A percentile compares a stretch with the other conserved stretches of the same genome.
Conservation (phyloP, 2,113 vertebrate genomes). For the Abramis brama region DNA sequence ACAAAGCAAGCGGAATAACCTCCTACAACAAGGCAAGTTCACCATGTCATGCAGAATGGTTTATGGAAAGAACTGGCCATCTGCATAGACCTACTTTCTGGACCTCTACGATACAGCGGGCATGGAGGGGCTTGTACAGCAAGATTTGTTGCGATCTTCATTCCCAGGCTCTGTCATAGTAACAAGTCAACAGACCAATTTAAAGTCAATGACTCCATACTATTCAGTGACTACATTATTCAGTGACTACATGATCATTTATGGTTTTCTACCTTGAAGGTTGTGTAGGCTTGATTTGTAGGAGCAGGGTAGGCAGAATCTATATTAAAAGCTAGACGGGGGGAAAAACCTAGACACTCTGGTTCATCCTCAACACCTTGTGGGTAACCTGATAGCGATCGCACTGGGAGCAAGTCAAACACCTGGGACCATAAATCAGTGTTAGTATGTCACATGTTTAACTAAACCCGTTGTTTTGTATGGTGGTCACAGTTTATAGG, state of each 20-base stretch:
- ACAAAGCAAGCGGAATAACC: too few species aligned
- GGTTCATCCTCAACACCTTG: slow-evolving; percentile 51
- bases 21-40: too few species aligned
- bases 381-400: neutral
- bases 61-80: too few species aligned
- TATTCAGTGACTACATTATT: too few species aligned
- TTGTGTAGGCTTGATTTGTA: slow-evolving; percentile 16
- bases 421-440: too few species aligned
- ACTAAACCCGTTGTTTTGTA: too few species aligned
- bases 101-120: too few species aligned
- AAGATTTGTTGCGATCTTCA: slow-evolving; percentile 76
- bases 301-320: neutral
- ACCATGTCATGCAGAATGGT: too few species aligned
- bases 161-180: slow-evolving; percentile 73
- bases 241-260: fast-evolving
- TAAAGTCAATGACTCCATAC: neutral
- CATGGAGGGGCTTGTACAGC: too few species aligned
- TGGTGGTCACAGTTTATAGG: too few species aligned
- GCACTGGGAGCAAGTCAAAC: slow-evolving; percentile 59
- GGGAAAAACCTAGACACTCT: slow-evolving; percentile 61
- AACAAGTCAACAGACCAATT: neutral
- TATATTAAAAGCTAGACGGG: neutral
- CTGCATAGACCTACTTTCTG: too few species aligned
- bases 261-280: slow-evolving; percentile 63
- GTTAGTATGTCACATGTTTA: too few species aligned